Conservation (phyloP, 2,113 vertebrate genomes). For the Heliornis fulica region DNA sequence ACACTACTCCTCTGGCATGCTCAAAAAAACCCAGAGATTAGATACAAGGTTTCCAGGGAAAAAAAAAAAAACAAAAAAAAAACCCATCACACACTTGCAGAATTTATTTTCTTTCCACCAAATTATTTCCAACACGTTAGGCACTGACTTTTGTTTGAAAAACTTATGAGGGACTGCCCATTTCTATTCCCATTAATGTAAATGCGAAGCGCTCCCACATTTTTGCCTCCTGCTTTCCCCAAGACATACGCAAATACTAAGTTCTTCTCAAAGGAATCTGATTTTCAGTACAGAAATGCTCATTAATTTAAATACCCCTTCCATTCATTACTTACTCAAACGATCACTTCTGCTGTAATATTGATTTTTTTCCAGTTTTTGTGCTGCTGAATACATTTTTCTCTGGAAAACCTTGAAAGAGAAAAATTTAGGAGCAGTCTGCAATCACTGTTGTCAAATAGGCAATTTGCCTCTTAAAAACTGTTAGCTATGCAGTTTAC, state of each 20-base stretch:
- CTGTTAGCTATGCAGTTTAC: neutral
- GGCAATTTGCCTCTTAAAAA: neutral
- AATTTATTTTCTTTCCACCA: neutral
- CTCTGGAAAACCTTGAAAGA: slow-evolving; percentile 47
- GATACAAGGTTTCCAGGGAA: neutral
- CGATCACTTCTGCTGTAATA: neutral
- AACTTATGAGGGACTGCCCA: neutral
- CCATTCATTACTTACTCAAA: slow-evolving; percentile 43
- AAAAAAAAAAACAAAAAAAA: neutral
- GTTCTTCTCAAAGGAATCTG: neutral
- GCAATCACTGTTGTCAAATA: neutral
- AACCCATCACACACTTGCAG: neutral
- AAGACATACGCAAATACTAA: neutral
- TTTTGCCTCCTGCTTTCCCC: neutral
- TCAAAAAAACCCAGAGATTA: neutral
- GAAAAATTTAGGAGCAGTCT: neutral
- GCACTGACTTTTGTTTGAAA: neutral
- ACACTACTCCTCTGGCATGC: neutral
- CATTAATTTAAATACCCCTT: neutral
- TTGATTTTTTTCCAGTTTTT: neutral
- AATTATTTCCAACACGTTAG: neutral
- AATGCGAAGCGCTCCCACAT: neutral
- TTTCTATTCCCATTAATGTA: neutral
- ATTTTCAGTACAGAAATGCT: neutral
- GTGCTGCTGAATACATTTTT: neutral